phyloP scores from a whole-genome alignment of 2,888 invertebrate genomes.

The Netelia virgata region DNA sequence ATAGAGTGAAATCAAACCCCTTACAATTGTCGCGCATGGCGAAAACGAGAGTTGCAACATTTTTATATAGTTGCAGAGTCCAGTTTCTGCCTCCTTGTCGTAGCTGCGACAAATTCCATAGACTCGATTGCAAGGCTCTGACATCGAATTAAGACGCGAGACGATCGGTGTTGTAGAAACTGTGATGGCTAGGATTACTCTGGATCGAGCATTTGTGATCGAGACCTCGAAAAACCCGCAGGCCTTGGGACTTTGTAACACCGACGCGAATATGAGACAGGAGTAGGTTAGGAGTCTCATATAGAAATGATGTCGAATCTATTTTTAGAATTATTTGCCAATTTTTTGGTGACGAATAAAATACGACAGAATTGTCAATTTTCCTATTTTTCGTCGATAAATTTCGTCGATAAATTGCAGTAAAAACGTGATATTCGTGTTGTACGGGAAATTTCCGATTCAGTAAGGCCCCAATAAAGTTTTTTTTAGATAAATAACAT shows the following conservation, averaged over 20 bases:
- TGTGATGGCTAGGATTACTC: conserved; percentile 48
- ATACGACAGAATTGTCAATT: neutral
- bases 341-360: neutral
- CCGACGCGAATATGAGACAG: conserved; percentile 53
- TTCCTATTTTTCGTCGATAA: too few relatives aligned
- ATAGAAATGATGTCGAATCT: conserved; percentile 29
- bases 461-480: too few relatives aligned
- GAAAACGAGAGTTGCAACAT: neutral
- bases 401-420: too few relatives aligned
- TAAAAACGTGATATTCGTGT: neutral
- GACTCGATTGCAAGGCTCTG: neutral
- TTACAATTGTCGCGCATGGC: conserved; percentile 2
- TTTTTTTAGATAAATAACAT: too few relatives aligned
- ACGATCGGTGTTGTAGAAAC: conserved; percentile 39
- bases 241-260: conserved; percentile 47
- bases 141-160: conserved; percentile 11
- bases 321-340: conserved; percentile 22
- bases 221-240: conserved; percentile 42
- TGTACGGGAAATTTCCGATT: too few relatives aligned
- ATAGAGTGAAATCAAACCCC: conserved; percentile 19
- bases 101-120: conserved; percentile 18
- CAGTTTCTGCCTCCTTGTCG: neutral
- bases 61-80: neutral
- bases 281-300: conserved; percentile 42
- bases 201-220: conserved; percentile 40